These are phyloP conservation scores for Lepidocyrtoides sp. DNA, from an alignment of 2,888 invertebrate species.

Conservation along the genomic window DNA sequence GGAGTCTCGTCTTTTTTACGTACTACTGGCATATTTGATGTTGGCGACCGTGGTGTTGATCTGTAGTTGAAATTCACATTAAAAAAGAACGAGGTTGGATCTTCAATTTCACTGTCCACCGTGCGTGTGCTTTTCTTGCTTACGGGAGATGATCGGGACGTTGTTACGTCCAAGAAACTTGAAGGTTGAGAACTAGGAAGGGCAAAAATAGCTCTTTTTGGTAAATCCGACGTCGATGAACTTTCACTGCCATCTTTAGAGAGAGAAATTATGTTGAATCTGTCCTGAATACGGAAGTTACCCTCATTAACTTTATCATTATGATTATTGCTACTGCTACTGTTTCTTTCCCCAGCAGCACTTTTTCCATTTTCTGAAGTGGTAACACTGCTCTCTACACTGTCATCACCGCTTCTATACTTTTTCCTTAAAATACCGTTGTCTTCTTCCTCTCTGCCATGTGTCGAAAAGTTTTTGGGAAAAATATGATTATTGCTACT, in stretches of 20 bases:
- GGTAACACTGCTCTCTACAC: background rate
- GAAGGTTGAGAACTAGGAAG: slow-evolving; percentile 16
- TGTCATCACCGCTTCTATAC: slow-evolving; percentile 15
- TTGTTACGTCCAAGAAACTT: slow-evolving; percentile 23
- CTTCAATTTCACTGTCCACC: slow-evolving; percentile 50
- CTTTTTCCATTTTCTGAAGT: background rate
- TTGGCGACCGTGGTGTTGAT: background rate
- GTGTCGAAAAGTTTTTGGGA: slow-evolving; percentile 56
- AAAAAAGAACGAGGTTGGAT: slow-evolving; percentile 42
- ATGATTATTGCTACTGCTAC: background rate
- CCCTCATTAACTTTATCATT: slow-evolving; percentile 11
- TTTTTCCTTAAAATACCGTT: background rate
- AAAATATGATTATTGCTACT: slow-evolving; percentile 55
- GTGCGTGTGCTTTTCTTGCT: slow-evolving; percentile 61
- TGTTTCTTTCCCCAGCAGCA: background rate
- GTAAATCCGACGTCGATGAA: background rate
- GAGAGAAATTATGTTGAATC: slow-evolving; percentile 34
- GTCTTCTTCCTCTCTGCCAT: slow-evolving; percentile 1
- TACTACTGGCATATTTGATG: background rate
- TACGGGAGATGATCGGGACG: background rate
- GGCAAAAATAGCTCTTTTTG: background rate
- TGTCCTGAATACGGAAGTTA: slow-evolving; percentile 41
- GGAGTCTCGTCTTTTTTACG: background rate
- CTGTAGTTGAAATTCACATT: background rate
- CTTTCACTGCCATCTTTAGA: background rate